phyloP scores from a whole-genome alignment of 1,140 invertebrate species.

The Drosophila lacertosa region DNA sequence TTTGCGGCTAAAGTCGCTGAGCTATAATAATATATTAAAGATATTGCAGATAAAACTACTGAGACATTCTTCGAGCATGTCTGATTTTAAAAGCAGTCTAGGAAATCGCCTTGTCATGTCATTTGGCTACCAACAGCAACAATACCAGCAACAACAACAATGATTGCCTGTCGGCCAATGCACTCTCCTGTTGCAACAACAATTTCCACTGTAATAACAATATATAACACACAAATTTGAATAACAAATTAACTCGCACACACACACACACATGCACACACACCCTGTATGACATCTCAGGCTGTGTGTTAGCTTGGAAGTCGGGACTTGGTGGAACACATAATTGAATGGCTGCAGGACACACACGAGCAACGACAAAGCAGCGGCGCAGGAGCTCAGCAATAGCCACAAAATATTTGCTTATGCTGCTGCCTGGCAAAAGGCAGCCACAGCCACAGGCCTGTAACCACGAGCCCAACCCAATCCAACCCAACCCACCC shows the following conservation, averaged over 20 bases:
- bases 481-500: no score
- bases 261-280: slow-evolving; percentile 39
- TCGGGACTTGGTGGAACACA: slow-evolving; percentile 63
- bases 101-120: slow-evolving; percentile 51
- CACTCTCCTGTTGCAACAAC: slow-evolving; percentile 54
- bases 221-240: slow-evolving; percentile 82
- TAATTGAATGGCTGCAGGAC: slow-evolving; percentile 80
- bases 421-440: slow-evolving; percentile 53
- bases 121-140: slow-evolving; percentile 32
- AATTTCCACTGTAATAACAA: slow-evolving; percentile 78
- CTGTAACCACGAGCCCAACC: slow-evolving; percentile 28
- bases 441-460: slow-evolving; percentile 40
- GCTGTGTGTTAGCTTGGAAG: slow-evolving; percentile 56
- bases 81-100: slow-evolving; percentile 6
- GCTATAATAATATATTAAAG: not conserved
- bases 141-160: slow-evolving; percentile 37
- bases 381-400: slow-evolving; percentile 34
- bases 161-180: slow-evolving; percentile 55
- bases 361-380: slow-evolving; percentile 54
- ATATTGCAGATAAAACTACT: not conserved
- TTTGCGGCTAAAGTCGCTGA: not conserved
- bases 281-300: slow-evolving; percentile 51
- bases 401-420: slow-evolving; percentile 78
- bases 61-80: not conserved
- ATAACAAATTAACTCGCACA: slow-evolving; percentile 76